Conservation (phyloP, 2,797 vertebrate genomes). For the Rhodeus uyekii region DNA sequence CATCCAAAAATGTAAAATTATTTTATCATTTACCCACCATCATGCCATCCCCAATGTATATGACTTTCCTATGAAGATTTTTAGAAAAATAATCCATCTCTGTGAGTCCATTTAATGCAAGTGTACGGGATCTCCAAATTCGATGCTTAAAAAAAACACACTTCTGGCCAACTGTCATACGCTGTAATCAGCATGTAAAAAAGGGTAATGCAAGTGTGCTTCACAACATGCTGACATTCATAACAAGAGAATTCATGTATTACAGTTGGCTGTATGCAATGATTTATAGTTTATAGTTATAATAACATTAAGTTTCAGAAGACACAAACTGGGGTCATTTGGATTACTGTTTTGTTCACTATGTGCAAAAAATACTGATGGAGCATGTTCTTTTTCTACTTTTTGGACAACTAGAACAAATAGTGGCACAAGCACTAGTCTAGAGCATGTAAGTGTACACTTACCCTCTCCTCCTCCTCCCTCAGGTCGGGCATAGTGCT, state of each 20-base stretch:
- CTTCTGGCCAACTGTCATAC: background rate
- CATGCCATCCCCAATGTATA: background rate
- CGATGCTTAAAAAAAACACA: background rate
- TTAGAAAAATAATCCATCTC: background rate
- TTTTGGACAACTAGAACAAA: background rate
- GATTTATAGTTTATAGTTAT: background rate
- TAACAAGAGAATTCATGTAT: background rate
- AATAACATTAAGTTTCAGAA: background rate
- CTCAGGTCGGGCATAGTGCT: conserved; percentile 97
- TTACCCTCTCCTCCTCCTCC: conserved; percentile 94
- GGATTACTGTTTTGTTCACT: background rate
- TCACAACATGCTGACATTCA: background rate
- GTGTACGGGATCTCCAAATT: background rate
- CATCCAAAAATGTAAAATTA: background rate
- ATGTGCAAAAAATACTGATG: background rate
- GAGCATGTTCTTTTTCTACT: background rate
- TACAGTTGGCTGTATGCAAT: too few relatives aligned
- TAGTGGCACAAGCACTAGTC: background rate
- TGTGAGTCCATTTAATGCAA: background rate
- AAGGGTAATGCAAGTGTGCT: background rate
- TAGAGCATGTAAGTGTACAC: conserved; percentile 56
- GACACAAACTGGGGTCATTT: background rate
- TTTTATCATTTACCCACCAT: background rate
- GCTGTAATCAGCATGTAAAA: background rate
- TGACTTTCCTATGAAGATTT: background rate